Percentiles rank a stretch among this genome's conserved stretches.
These are phyloP conservation scores for Carapus acus DNA, from an alignment of 2,797 vertebrate species.

Conservation along the genomic window DNA sequence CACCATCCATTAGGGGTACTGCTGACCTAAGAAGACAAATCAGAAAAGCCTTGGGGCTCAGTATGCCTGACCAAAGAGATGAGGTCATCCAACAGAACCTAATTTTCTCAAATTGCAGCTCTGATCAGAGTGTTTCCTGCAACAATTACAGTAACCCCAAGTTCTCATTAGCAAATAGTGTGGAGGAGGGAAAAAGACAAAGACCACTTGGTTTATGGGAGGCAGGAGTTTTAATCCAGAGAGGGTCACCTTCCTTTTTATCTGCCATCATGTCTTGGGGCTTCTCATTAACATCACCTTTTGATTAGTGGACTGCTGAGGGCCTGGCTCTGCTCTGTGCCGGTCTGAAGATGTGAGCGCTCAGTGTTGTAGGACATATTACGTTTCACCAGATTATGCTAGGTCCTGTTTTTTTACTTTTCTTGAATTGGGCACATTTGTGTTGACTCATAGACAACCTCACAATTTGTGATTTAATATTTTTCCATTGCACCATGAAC, in stretches of 20 bases:
- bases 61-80: constrained; percentile 64
- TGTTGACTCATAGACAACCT: too few species aligned
- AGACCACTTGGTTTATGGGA: constrained; percentile 57
- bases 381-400: constrained; percentile 25
- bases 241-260: constrained; percentile 25
- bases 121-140: constrained; percentile 78
- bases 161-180: constrained; percentile 73
- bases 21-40: constrained; percentile 71
- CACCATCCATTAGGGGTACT: constrained; percentile 55
- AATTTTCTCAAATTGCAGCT: constrained; percentile 77
- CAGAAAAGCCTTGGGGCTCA: constrained; percentile 63
- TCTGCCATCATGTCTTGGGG: constrained; percentile 56
- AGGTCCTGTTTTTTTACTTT: too few species aligned
- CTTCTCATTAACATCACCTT: constrained; percentile 60
- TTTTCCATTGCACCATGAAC: too few species aligned
- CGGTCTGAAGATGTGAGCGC: constrained; percentile 21
- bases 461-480: too few species aligned
- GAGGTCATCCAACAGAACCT: constrained; percentile 73
- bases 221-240: constrained; percentile 53
- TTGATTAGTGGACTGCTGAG: constrained; percentile 62
- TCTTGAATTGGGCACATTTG: too few species aligned
- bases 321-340: constrained; percentile 34
- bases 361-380: constrained; percentile 20
- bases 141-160: constrained; percentile 75
- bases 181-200: constrained; percentile 50